Conservation (phyloP, 1,140 invertebrate species). For the Dreissena polymorpha region DNA sequence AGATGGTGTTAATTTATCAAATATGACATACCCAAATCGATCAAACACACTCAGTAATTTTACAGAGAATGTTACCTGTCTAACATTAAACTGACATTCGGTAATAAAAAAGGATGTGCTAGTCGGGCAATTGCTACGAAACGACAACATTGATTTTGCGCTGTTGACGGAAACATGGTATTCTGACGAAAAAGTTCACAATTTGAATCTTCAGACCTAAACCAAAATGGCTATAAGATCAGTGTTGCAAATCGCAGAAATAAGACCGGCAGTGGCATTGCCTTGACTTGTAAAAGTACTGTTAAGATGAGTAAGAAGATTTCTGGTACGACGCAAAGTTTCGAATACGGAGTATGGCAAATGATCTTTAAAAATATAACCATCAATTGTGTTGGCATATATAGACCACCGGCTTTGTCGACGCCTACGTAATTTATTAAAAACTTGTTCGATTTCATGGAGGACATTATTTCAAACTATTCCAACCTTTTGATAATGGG, state of each 20-base stretch:
- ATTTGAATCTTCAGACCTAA: slow-evolving; percentile 48
- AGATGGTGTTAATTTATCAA: no score
- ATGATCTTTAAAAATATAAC: slow-evolving; percentile 46
- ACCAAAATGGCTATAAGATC: slow-evolving; percentile 53
- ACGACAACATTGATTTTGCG: slow-evolving; percentile 54
- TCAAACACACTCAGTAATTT: neutral
- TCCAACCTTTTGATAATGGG: slow-evolving; percentile 44
- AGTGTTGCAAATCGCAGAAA: slow-evolving; percentile 46
- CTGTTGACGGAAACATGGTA: slow-evolving; percentile 56
- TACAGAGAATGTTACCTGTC: slow-evolving; percentile 30
- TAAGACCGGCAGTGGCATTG: slow-evolving; percentile 42
- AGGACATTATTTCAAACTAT: slow-evolving; percentile 41
- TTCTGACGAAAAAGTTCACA: slow-evolving; percentile 46
- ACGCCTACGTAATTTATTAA: slow-evolving; percentile 40
- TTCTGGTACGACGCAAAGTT: slow-evolving; percentile 13
- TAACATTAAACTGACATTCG: slow-evolving; percentile 30
- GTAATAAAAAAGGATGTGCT: slow-evolving; percentile 35
- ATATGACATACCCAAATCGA: neutral
- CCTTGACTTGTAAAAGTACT: slow-evolving; percentile 16
- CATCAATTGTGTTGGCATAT: slow-evolving; percentile 32
- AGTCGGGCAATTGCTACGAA: slow-evolving; percentile 37
- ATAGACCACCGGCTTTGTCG: slow-evolving; percentile 45
- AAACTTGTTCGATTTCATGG: slow-evolving; percentile 43
- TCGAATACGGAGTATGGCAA: slow-evolving; percentile 49
- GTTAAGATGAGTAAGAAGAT: slow-evolving; percentile 27